Evolutionary conservation across 2,888 invertebrate species (phyloP).

Genomic region (Drosophila villosipedis): DNA sequence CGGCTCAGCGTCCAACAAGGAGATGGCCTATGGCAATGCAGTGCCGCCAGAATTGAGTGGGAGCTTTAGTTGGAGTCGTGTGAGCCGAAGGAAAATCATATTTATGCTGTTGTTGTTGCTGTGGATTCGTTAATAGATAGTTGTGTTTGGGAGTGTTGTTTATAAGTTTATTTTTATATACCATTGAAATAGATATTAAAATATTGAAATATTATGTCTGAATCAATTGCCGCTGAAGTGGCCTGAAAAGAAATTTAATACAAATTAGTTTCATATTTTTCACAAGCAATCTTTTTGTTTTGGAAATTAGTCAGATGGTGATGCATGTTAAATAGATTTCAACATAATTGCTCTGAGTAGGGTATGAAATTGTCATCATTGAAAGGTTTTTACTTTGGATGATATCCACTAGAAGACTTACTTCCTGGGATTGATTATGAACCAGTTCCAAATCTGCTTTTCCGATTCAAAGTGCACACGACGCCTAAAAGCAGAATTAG

Average conservation of each 20-base stretch:
- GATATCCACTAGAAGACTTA: not conserved
- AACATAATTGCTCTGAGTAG: conserved; percentile 57
- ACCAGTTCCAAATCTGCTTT: not conserved
- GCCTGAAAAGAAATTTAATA: conserved; percentile 4
- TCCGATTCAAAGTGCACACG: not conserved
- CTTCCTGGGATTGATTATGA: not conserved
- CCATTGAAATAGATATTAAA: conserved; percentile 33
- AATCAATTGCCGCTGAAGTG: not conserved
- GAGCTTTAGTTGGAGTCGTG: conserved; percentile 18
- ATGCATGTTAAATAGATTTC: conserved; percentile 70
- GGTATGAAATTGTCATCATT: conserved; percentile 69
- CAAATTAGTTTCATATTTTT: conserved; percentile 23
- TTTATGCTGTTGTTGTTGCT: conserved; percentile 40
- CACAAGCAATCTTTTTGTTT: not conserved
- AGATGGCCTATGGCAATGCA: conserved; percentile 36
- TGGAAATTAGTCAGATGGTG: conserved; percentile 71
- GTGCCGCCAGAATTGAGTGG: conserved; percentile 25
- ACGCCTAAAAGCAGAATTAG: conserved; percentile 14
- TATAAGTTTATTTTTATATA: conserved; percentile 57
- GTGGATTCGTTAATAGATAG: conserved; percentile 36
- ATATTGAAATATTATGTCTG: conserved; percentile 22
- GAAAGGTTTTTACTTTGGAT: not conserved
- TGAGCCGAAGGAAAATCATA: conserved; percentile 29
- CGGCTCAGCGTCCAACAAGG: conserved; percentile 39
- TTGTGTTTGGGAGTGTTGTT: conserved; percentile 47